A percentile compares a stretch with the other conserved stretches of the same genome.
phyloP scores from a whole-genome alignment of 2,797 vertebrate species.

The Periparus ater region DNA sequence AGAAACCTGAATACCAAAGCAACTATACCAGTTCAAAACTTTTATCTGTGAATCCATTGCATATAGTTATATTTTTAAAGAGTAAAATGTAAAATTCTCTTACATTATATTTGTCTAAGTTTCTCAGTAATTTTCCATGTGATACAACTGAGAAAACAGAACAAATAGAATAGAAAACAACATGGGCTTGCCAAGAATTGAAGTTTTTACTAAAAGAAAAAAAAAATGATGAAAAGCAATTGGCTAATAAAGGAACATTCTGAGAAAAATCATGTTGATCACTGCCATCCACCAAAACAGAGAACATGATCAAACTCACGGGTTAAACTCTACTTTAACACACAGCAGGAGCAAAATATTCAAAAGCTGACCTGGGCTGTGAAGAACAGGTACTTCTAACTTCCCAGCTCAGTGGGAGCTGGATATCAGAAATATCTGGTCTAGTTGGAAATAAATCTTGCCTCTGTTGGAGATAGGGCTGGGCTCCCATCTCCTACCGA shows the following conservation, averaged over 20 bases:
- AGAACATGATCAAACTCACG: not conserved
- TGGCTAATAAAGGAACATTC: not conserved
- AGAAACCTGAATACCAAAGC: not conserved
- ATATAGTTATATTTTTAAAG: not conserved
- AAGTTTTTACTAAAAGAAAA: not conserved
- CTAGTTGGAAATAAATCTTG: not conserved
- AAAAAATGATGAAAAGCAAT: not conserved
- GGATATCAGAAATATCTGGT: not conserved
- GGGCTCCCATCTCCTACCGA: not conserved
- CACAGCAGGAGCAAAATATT: not conserved
- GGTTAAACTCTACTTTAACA: not conserved
- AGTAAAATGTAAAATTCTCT: not conserved
- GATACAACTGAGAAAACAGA: not conserved
- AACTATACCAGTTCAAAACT: not conserved
- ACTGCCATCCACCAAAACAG: accelerated
- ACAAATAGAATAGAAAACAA: not conserved
- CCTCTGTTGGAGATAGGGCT: not conserved
- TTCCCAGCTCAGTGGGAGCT: not conserved
- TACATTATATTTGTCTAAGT: not conserved
- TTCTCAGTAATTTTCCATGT: not conserved
- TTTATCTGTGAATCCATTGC: not conserved
- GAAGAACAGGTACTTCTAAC: not conserved
- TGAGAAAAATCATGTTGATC: not conserved
- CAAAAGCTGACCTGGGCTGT: not conserved
- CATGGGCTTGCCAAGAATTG: not conserved